phyloP scores from a whole-genome alignment of 2,888 invertebrate genomes.

The Melieria picta region DNA sequence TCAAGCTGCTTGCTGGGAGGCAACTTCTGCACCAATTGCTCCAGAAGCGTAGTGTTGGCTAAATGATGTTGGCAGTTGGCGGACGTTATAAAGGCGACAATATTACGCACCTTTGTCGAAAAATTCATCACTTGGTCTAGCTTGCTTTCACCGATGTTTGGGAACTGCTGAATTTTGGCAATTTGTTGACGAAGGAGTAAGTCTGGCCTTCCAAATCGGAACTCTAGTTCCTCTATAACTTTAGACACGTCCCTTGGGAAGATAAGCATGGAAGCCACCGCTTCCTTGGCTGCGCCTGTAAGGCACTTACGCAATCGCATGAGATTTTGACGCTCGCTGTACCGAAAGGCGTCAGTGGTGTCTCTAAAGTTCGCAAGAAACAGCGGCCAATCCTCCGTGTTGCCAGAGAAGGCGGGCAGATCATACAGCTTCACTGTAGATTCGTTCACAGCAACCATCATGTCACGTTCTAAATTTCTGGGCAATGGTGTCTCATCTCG shows the following conservation, averaged over 20 bases:
- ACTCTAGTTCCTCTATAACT: constrained; percentile 25
- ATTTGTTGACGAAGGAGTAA: constrained; percentile 12
- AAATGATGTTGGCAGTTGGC: neutral
- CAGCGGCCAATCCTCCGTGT: constrained; percentile 35
- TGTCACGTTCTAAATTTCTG: too few relatives aligned
- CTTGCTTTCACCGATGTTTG: constrained; percentile 13
- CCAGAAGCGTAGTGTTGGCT: too few relatives aligned
- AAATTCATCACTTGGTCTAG: constrained; percentile 14
- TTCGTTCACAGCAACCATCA: too few relatives aligned
- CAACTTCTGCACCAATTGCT: too few relatives aligned
- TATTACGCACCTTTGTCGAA: constrained; percentile 21
- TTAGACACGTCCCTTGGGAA: constrained; percentile 17
- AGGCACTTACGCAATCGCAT: constrained; percentile 30
- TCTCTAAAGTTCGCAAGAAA: constrained; percentile 32
- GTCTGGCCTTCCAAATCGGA: neutral
- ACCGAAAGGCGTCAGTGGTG: constrained; percentile 27
- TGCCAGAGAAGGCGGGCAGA: constrained; percentile 32
- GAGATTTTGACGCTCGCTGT: constrained; percentile 30
- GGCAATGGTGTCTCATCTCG: too few relatives aligned
- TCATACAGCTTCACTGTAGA: constrained; percentile 18
- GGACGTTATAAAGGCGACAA: constrained; percentile 12
- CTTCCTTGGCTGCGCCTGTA: constrained; percentile 28
- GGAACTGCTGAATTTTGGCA: constrained; percentile 10
- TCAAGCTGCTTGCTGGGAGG: too few relatives aligned
- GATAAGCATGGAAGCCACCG: constrained; percentile 31